Base-by-base conservation (phyloP, 2,113 vertebrate species). In the Prionailurus bengalensis region DNA sequence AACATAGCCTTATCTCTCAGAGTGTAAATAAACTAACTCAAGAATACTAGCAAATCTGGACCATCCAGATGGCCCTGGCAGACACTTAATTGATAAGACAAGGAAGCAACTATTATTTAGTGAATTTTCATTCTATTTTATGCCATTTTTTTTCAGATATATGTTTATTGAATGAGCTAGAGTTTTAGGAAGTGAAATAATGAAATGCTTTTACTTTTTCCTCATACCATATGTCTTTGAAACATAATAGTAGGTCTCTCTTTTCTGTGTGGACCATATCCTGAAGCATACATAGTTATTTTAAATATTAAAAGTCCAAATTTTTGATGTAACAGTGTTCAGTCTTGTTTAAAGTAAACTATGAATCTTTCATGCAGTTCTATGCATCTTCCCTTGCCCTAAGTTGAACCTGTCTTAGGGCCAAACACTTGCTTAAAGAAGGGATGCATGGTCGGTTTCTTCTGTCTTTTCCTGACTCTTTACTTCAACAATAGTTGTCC, bases 11-110 rank as follows among this genome's bases (percentile, higher is more conserved):
- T 90, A 89, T 96, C 45, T 91, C 91, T 97, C 36, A 68, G 93
- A 97, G 83, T 95, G 68, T 97, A 97, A 97, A 97, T 97, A 98
- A 98, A 98, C 58, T n/a, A 89, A 91, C 92, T 95, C 71, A 95
- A 96, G 91, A 97, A 91, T 96, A 66, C 86, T 95, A 92, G 91
- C 51, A 94, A 97, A 97, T 96, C 96, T 97, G 94, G 81, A 91
- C 87, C 81, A 61, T 89, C 97, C 97, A 98, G 97, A 96, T 98
- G 97, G 96, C 91, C 83, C 58, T 17, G 1, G 48, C 73, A 97
- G 76, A 97, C 83, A 92, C 39, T 81, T 94, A 95, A 76, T 92
- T 95, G 96, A 92, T 73, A 97, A 96, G 36, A 92, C 66, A 94
- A 97, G 86, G 93, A 97, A 97, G 16, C 27, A 14, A 79, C n/a